Evolutionary conservation across 53 echinoderm and acorn worm genomes (phyloP), one percentile per base, ranked within the genome.

Genomic region (Pentamera pediparva): DNA sequence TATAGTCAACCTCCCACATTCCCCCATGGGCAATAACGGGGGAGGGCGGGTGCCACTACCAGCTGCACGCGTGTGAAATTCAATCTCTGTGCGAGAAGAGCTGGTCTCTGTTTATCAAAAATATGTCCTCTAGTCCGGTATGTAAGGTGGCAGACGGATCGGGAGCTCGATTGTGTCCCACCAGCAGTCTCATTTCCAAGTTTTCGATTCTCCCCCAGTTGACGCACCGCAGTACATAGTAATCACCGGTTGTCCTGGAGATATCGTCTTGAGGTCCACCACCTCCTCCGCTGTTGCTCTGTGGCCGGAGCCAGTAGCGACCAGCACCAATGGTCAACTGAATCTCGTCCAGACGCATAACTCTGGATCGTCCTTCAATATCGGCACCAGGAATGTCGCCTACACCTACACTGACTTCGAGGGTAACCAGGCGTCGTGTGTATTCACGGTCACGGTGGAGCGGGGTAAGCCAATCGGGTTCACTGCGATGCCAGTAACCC

Each of bases 241-340:
- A 17, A 62, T 62, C 37, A 35, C 36, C 34, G 35, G 37, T 10
- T 62, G 63, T 62, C 63, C 63, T 17, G 63, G 63, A 6, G 63
- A 62, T 2, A 65, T 65, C 21, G 35, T 33, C 22, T 2, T 65
- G 27, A 40, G 65, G 37, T 39, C 65, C 37, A n/a, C 37, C 0
- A 65, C 65, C 2, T 38, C 21, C 13, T 39, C 37, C 15, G 65
- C 38, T 18, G 40, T 39, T 38, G 65, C 65, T 21, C 38, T 65
- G n/a, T 65, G 65, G 65, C 8, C 65, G 6, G 24, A 39, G 11
- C 65, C 65, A 65, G 17, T 37, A 40, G 65, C 65, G 12, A 65
- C 21, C 7, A 38, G 38, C 7, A 65, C n/a, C 21, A 39, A 19
- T 40, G 61, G 61, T 25, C 39, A n/a, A 37, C 13, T 65, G 65